These are phyloP conservation scores for Podarcis cretensis DNA, from an alignment of 2,113 vertebrate species.

Conservation along the genomic window DNA sequence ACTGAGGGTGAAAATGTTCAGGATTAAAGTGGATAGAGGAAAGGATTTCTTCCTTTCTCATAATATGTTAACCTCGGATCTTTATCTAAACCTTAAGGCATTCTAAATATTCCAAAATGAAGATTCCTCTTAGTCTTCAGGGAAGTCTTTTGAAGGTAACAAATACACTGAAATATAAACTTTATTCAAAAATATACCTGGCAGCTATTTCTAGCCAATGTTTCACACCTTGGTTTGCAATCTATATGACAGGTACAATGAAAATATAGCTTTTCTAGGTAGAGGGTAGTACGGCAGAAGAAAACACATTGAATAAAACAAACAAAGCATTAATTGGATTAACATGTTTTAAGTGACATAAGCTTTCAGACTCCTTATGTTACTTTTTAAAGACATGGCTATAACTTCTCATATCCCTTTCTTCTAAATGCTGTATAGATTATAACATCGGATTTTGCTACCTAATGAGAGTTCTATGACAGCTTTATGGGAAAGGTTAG, in stretches of 20 bases:
- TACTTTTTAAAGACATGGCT: not conserved
- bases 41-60: no score
- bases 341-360: not conserved
- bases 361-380: not conserved
- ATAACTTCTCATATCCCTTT: not conserved
- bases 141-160: constrained; percentile 46
- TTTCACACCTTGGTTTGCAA: not conserved
- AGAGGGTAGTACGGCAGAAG: not conserved
- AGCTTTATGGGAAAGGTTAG: not conserved
- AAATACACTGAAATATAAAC: constrained; percentile 43
- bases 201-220: constrained; percentile 17
- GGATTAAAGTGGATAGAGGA: not conserved
- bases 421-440: no score
- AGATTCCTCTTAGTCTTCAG: not conserved
- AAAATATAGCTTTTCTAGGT: not conserved
- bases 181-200: constrained; percentile 26
- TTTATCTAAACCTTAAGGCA: constrained; percentile 30
- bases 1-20: not conserved
- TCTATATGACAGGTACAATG: constrained; percentile 7
- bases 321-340: not conserved
- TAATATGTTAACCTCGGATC: no score
- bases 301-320: not conserved
- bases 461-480: not conserved
- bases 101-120: constrained; percentile 34
- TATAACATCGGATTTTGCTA: not conserved